Conservation (phyloP, 2,888 invertebrate genomes). For the Lasioglossum marginatum region DNA sequence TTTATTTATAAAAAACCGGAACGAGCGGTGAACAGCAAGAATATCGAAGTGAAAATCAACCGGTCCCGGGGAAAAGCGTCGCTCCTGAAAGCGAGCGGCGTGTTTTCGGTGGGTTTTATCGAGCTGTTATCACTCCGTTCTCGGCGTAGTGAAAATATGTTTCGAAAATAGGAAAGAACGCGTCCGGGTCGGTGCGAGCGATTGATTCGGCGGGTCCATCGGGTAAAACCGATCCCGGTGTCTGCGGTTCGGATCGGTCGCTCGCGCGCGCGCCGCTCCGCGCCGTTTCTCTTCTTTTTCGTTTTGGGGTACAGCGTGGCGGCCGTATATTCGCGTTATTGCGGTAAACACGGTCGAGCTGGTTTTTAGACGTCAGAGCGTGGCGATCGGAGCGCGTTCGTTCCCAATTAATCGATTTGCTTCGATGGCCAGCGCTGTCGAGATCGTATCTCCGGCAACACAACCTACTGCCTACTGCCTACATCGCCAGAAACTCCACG, state of each 20-base stretch:
- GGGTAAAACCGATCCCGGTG: neutral
- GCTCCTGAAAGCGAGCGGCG: neutral
- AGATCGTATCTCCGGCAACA: slow-evolving; percentile 70
- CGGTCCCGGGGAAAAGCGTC: neutral
- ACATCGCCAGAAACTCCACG: slow-evolving; percentile 32
- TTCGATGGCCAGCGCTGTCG: slow-evolving; percentile 69
- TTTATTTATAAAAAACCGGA: neutral
- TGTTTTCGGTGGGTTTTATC: neutral
- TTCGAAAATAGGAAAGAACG: slow-evolving; percentile 20
- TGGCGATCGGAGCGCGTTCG: slow-evolving; percentile 64
- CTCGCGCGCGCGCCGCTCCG: neutral
- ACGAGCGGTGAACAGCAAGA: neutral
- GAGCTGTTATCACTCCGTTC: neutral
- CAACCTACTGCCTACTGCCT: slow-evolving; percentile 54
- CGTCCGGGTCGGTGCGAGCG: slow-evolving; percentile 16
- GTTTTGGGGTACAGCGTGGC: slow-evolving; percentile 8
- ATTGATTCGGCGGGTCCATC: slow-evolving; percentile 10
- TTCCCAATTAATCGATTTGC: slow-evolving; percentile 75
- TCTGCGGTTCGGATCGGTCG: neutral
- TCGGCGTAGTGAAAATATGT: slow-evolving; percentile 9
- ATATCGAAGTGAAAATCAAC: neutral
- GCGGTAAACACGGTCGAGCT: slow-evolving; percentile 65
- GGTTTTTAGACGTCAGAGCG: slow-evolving; percentile 67
- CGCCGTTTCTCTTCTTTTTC: slow-evolving; percentile 6
- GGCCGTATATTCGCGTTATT: slow-evolving; percentile 43